Conservation (phyloP, 2,113 vertebrate genomes). For the Nicator chloris region DNA sequence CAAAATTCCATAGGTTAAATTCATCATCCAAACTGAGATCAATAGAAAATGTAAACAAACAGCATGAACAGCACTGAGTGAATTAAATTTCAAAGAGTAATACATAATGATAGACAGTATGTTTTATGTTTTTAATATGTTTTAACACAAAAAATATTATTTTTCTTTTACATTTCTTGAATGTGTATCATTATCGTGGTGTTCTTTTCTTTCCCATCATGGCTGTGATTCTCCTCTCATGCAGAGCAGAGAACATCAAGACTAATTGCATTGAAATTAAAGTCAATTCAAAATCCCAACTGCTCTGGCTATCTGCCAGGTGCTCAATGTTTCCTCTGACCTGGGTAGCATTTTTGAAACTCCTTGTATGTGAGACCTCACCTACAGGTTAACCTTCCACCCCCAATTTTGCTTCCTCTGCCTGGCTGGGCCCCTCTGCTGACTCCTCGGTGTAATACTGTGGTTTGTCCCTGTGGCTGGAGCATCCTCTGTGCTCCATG, state of each 20-base stretch:
- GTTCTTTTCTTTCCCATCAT: slow-evolving; percentile 14
- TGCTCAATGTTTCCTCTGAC: background rate
- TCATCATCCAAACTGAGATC: background rate
- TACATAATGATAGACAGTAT: background rate
- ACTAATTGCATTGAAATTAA: slow-evolving; percentile 46
- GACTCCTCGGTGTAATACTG: background rate
- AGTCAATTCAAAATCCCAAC: background rate
- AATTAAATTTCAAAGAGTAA: slow-evolving; percentile 30
- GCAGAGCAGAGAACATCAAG: background rate
- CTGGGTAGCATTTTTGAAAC: background rate
- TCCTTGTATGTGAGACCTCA: background rate
- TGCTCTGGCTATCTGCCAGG: background rate
- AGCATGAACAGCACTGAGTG: background rate
- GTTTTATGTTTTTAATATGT: slow-evolving; percentile 63
- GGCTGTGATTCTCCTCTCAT: background rate
- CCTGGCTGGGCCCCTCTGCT: background rate
- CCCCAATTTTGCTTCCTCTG: background rate
- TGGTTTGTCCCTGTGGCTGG: background rate
- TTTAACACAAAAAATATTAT: background rate
- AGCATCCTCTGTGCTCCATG: background rate
- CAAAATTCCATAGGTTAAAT: background rate
- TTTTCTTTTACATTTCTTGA: background rate
- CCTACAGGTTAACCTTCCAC: background rate
- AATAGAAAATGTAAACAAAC: slow-evolving; percentile 30
- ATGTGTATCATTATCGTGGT: background rate